Percentiles rank a stretch among this genome's conserved stretches.
phyloP scores from a whole-genome alignment of 2,113 vertebrate genomes.

The Pimephales promelas region DNA sequence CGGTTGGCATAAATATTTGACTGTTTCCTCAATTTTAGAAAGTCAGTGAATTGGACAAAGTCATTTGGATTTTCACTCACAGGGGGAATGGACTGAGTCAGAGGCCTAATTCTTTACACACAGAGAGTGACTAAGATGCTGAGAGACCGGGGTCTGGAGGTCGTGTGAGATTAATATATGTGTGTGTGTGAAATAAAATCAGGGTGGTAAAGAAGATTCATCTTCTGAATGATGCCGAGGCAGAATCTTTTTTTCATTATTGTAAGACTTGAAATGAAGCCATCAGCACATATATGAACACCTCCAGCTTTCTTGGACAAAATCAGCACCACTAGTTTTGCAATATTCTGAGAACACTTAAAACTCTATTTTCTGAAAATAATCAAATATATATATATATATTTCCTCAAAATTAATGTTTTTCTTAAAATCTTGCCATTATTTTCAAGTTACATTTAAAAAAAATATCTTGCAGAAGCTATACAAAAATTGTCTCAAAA shows the following conservation, averaged over 20 bases:
- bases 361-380: not conserved
- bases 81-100: constrained; percentile 15
- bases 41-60: constrained; percentile 71
- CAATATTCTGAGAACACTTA: not conserved
- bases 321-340: not conserved
- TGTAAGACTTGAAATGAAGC: not conserved
- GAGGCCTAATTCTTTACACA: constrained; percentile 21
- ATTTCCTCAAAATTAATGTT: not conserved
- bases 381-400: not conserved
- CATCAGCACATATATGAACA: constrained; percentile 6
- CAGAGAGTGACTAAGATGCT: not conserved
- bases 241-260: not conserved
- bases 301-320: not conserved
- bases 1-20: constrained; percentile 67
- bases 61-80: constrained; percentile 40
- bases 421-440: too few relatives aligned
- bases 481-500: too few relatives aligned
- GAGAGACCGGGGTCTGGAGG: not conserved
- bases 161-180: not conserved
- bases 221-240: not conserved
- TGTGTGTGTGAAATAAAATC: not conserved
- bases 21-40: constrained; percentile 61
- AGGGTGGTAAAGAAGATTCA: not conserved
- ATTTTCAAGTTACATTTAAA: too few relatives aligned
- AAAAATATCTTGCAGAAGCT: too few relatives aligned